Percentiles rank a stretch among this genome's conserved stretches.
Evolutionary conservation across 2,888 invertebrate genomes (phyloP).

Genomic region (Thereva nobilitata): DNA sequence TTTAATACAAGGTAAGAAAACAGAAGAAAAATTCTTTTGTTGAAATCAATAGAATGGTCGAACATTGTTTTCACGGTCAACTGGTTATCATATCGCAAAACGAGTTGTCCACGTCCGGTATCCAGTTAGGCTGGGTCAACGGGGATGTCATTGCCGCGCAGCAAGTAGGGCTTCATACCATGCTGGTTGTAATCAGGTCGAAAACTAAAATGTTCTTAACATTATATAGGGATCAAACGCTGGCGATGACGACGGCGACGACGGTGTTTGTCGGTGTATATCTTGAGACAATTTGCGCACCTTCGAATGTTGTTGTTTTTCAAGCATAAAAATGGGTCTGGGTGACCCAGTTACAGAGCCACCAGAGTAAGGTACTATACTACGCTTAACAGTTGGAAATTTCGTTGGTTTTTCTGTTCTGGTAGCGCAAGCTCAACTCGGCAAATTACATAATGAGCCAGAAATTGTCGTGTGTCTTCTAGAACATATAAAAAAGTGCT

Average conservation of each 20-base stretch:
- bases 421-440: slow-evolving; percentile 6
- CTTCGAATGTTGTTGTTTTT: slow-evolving; percentile 2
- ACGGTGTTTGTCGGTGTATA: background rate
- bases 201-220: no score
- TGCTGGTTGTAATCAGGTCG: background rate
- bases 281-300: slow-evolving; percentile 16
- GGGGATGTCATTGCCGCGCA: background rate
- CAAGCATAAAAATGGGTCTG: slow-evolving; percentile 25
- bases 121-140: slow-evolving; percentile 27
- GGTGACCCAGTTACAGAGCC: slow-evolving; percentile 22
- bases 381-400: slow-evolving; percentile 17
- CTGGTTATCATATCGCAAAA: slow-evolving; percentile 1
- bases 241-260: no score
- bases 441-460: slow-evolving; percentile 31
- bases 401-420: slow-evolving; percentile 1
- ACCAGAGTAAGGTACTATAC: slow-evolving; percentile 1
- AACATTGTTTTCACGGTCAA: slow-evolving; percentile 17
- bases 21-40: background rate
- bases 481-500: background rate
- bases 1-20: background rate
- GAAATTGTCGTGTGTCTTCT: slow-evolving; percentile 27
- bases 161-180: slow-evolving; percentile 16
- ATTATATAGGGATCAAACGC: no score
- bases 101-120: background rate
- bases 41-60: slow-evolving; percentile 19